Evolutionary conservation across 23 tunicate genomes (phyloP).

Genomic region (Diplosoma virens): DNA sequence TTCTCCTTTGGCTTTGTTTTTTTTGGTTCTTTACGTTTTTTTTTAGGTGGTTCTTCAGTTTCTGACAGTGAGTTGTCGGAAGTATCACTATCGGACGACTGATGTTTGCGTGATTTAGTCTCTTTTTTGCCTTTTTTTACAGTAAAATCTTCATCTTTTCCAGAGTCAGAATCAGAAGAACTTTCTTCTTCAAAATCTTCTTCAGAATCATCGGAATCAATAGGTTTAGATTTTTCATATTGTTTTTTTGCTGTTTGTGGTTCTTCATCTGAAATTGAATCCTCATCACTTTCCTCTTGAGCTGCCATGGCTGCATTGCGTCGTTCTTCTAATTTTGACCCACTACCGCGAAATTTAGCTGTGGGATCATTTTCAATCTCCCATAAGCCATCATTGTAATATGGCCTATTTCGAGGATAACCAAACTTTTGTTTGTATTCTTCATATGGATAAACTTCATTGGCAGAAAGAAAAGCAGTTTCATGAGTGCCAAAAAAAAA

Average conservation of each 20-base stretch:
- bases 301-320: slow-evolving; percentile 12
- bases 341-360: slow-evolving; percentile 68
- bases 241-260: slow-evolving; percentile 20
- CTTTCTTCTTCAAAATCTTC: slow-evolving; percentile 49
- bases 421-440: slow-evolving; percentile 84
- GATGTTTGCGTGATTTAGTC: background rate
- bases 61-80: background rate
- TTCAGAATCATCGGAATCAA: slow-evolving; percentile 16
- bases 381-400: slow-evolving; percentile 82
- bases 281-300: slow-evolving; percentile 27
- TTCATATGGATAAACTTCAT: slow-evolving; percentile 92
- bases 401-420: slow-evolving; percentile 53
- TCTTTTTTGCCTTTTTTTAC: slow-evolving; percentile 19
- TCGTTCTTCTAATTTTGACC: slow-evolving; percentile 46
- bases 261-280: slow-evolving; percentile 38
- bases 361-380: slow-evolving; percentile 91
- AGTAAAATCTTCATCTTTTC: slow-evolving; percentile 56
- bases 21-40: background rate
- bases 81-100: background rate
- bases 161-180: slow-evolving; percentile 53
- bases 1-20: slow-evolving; percentile 8
- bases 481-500: slow-evolving; percentile 97
- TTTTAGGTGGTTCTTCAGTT: slow-evolving; percentile 23
- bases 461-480: slow-evolving; percentile 78
- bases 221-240: slow-evolving; percentile 6